phyloP scores from a whole-genome alignment of 2,113 vertebrate species.

The Recurvirostra avosetta region DNA sequence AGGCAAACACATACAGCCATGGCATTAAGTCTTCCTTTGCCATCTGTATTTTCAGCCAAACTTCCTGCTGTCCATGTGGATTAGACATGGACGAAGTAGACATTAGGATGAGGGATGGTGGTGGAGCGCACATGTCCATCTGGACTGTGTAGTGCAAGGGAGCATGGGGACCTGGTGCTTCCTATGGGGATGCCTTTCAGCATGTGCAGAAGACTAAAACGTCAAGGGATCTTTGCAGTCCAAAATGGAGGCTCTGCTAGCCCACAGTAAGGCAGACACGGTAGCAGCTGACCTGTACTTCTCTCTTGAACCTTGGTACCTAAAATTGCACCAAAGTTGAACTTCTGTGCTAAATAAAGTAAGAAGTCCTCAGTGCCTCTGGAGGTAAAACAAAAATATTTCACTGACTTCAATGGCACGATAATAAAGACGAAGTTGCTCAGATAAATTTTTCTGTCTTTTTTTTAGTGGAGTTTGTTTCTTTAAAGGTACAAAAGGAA shows the following conservation, averaged over 20 bases:
- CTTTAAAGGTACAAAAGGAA: background rate
- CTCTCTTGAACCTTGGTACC: background rate
- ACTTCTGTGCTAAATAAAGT: background rate
- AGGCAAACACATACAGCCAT: background rate
- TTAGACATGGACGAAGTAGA: background rate
- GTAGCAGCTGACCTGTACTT: background rate
- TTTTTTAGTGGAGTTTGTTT: background rate
- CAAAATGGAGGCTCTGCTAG: background rate
- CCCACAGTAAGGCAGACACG: background rate
- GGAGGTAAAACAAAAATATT: background rate
- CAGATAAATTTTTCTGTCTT: background rate
- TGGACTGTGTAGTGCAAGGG: background rate
- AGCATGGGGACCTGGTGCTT: background rate
- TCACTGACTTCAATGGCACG: background rate
- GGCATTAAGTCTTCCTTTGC: background rate
- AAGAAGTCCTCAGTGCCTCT: background rate
- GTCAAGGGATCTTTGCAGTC: background rate
- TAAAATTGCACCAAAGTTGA: background rate
- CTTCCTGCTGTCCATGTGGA: background rate
- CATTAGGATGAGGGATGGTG: background rate
- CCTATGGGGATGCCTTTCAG: background rate
- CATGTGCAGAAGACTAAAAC: background rate
- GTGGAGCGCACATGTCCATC: background rate
- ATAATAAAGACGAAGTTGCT: background rate
- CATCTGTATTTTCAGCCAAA: background rate